Evolutionary conservation across 2,797 vertebrate genomes (phyloP).

Genomic region (Chaenodraco wilsoni): DNA sequence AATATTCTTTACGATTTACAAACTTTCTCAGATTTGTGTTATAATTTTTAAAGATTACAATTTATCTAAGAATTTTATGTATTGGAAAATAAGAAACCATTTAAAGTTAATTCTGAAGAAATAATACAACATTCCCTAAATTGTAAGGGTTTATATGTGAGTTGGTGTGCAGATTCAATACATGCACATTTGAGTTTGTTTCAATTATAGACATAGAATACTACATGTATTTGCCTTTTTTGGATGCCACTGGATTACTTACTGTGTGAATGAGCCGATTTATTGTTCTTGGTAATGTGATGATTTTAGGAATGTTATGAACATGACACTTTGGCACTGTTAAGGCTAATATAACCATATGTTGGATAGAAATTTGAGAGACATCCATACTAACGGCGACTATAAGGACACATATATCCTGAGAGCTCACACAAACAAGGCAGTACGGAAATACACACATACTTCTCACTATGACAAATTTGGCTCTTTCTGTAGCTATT

Average conservation of each 20-base stretch:
- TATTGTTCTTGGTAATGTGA: neutral
- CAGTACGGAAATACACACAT: neutral
- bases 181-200: neutral
- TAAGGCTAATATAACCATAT: neutral
- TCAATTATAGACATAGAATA: neutral
- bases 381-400: neutral
- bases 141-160: neutral
- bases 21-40: neutral
- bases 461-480: slow-evolving; percentile 22
- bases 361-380: neutral
- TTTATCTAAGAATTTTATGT: neutral
- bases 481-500: slow-evolving; percentile 32
- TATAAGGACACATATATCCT: neutral
- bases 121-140: neutral
- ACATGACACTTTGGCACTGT: neutral
- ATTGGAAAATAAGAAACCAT: neutral
- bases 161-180: neutral
- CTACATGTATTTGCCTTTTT: neutral
- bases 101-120: neutral
- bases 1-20: no score
- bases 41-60: neutral
- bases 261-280: slow-evolving; percentile 4
- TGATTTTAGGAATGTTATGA: slow-evolving; percentile 5
- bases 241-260: neutral
- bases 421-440: neutral